Percentiles rank a stretch among this genome's conserved stretches.
Evolutionary conservation across 2,797 vertebrate species (phyloP).

Genomic region (Bufotes viridis): DNA sequence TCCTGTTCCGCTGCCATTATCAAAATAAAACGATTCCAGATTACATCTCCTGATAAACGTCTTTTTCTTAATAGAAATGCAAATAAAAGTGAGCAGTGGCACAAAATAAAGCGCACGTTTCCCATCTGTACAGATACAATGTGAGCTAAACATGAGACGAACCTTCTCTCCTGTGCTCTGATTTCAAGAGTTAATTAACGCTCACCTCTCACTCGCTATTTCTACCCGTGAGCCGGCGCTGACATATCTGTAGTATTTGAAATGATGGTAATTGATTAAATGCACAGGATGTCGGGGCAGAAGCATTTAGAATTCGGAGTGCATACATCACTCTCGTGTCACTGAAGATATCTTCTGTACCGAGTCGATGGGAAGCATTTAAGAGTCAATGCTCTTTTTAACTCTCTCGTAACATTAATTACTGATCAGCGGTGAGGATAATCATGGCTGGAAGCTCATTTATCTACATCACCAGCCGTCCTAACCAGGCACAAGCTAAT

Average conservation of each 20-base stretch:
- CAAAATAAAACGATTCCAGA: conserved; percentile 30
- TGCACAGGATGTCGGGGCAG: conserved; percentile 22
- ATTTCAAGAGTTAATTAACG: conserved; percentile 49
- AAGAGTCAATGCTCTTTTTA: conserved; percentile 51
- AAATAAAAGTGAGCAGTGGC: conserved; percentile 37
- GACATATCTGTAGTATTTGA: conserved; percentile 50
- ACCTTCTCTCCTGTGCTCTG: conserved; percentile 17
- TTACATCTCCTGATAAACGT: conserved; percentile 31
- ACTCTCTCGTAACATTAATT: conserved; percentile 38
- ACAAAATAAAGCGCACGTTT: conserved; percentile 8
- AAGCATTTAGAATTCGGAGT: conserved; percentile 28
- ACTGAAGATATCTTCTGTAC: conserved; percentile 30
- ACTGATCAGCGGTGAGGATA: conserved; percentile 8
- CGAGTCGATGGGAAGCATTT: conserved; percentile 32
- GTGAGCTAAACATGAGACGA: conserved; percentile 25
- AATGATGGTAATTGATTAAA: conserved; percentile 57
- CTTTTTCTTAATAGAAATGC: conserved; percentile 23
- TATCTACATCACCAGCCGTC: neutral
- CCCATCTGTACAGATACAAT: conserved; percentile 13
- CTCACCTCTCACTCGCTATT: conserved; percentile 36
- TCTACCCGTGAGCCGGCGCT: conserved; percentile 23
- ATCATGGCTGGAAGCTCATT: conserved; percentile 19
- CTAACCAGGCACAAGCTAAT: neutral
- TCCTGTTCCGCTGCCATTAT: neutral
- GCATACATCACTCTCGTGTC: conserved; percentile 34